phyloP scores from a whole-genome alignment of 1,140 invertebrate genomes.

The Drosophila trapezifrons region DNA sequence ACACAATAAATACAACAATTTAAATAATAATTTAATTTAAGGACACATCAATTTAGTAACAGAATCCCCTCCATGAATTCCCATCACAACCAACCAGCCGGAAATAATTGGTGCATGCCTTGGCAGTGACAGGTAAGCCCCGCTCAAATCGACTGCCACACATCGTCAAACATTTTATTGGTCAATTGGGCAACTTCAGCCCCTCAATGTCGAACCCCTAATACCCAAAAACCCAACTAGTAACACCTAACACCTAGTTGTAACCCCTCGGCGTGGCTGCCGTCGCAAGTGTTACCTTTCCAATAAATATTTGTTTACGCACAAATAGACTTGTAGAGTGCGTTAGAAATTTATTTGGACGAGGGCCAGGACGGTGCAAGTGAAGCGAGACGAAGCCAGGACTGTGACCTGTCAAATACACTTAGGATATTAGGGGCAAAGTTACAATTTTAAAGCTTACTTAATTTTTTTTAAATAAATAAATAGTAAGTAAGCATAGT shows the following conservation, averaged over 20 bases:
- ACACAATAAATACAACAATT: neutral
- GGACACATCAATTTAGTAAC: neutral
- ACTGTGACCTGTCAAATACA: conserved; percentile 28
- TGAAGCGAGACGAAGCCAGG: conserved; percentile 55
- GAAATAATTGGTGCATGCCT: conserved; percentile 59
- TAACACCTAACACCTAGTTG: conserved; percentile 5
- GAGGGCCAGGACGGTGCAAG: conserved; percentile 38
- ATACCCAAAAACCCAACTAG: neutral
- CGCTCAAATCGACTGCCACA: conserved; percentile 38
- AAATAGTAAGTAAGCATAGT: too few relatives aligned
- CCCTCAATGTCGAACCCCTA: neutral
- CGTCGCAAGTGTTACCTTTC: conserved; percentile 74
- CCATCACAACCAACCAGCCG: conserved; percentile 40
- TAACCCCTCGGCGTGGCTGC: conserved; percentile 36
- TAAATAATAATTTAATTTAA: neutral
- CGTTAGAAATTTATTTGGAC: conserved; percentile 55
- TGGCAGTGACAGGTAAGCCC: conserved; percentile 24
- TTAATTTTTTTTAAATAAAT: too few relatives aligned
- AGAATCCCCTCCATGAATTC: conserved; percentile 3
- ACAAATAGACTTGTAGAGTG: conserved; percentile 79
- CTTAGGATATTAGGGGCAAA: neutral
- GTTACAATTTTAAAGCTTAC: neutral
- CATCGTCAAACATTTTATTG: conserved; percentile 73
- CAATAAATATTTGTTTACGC: conserved; percentile 81
- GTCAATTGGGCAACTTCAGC: conserved; percentile 59